Evolutionary conservation across 2,888 invertebrate genomes (phyloP), one percentile per base, ranked within the genome.

Genomic region (Hirtodrosophila duncani): DNA sequence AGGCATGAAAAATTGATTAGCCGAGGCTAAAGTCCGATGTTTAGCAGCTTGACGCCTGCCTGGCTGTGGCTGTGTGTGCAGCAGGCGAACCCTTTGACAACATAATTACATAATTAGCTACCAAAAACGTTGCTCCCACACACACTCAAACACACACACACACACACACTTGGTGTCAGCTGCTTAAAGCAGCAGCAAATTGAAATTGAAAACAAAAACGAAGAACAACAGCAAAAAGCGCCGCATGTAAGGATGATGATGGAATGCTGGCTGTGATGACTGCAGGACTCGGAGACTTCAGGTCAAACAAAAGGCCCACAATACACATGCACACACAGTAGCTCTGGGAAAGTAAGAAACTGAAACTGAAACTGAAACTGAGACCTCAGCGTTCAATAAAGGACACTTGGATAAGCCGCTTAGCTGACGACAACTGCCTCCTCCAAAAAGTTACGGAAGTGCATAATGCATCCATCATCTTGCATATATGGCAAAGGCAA

Each of bases 41-140:
- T 70, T 69, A 72, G 44, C 63, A 43, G 66, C 53, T 66, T 66
- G 61, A 62, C 56, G 71, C 65, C 52, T 49, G 46, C 31, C 44
- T 44, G 44, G 46, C 29, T n/a, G n/a, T n/a, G n/a, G n/a, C n/a
- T n/a, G 33, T 29, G 16, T 34, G 14, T n/a, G 26, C 11, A 23
- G 39, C 20, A 34, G 27, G 50, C 53, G 49, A 41, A 51, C 62
- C 30, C 60, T 62, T 62, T 82, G 82, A 82, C 82, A 82, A 62
- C 62, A 70, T 83, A 83, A 82, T 82, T 82, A 65, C 81, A 82
- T 82, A 83, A 82, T 82, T 83, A 81, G 75, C 71, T 74, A 77
- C 75, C 63, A 62, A 60, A 52, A 48, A 46, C n/a, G n/a, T n/a
- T n/a, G n/a, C n/a, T n/a, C n/a, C n/a, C n/a, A n/a, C n/a, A n/a